phyloP scores from a whole-genome alignment of 2,113 vertebrate genomes.

The Oryzias javanicus region DNA sequence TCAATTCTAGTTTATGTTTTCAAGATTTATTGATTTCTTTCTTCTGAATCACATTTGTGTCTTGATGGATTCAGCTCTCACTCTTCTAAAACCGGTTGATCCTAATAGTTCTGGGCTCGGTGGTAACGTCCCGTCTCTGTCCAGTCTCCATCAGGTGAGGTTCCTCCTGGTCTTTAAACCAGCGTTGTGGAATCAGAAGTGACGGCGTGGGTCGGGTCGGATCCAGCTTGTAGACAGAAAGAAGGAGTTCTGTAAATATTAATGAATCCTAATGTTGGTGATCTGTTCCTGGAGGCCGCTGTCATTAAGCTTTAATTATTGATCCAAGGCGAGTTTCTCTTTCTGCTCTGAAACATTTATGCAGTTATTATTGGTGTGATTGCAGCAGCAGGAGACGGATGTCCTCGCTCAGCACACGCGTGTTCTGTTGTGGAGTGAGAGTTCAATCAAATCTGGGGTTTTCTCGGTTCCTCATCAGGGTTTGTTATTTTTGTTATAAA shows the following conservation, averaged over 20 bases:
- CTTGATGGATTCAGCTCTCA: too few species aligned
- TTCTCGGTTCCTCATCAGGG: too few species aligned
- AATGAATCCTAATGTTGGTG: conserved; percentile 39
- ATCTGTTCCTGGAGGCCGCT: conserved; percentile 38
- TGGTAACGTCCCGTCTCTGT: too few species aligned
- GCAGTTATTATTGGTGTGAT: conserved; percentile 69
- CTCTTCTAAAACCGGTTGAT: too few species aligned
- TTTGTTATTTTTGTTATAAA: too few species aligned
- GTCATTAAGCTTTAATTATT: conserved; percentile 63
- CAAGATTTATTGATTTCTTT: conserved; percentile 51
- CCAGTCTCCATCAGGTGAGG: too few species aligned
- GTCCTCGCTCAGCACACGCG: not conserved
- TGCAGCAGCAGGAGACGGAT: conserved; percentile 54
- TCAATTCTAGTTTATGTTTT: conserved; percentile 47
- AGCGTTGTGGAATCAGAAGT: too few species aligned
- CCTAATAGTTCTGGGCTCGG: too few species aligned
- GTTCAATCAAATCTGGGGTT: not conserved
- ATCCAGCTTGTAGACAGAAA: not conserved
- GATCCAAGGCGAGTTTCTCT: conserved; percentile 41
- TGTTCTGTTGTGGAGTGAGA: conserved; percentile 2
- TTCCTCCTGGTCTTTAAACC: too few species aligned
- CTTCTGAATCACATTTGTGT: too few species aligned
- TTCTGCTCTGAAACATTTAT: conserved; percentile 73
- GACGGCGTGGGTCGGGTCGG: too few species aligned
- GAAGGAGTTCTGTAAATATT: conserved; percentile 52